A percentile compares a stretch with the other conserved stretches of the same genome.
phyloP scores from a whole-genome alignment of 1,140 invertebrate genomes.

The Eurosta solidaginis region DNA sequence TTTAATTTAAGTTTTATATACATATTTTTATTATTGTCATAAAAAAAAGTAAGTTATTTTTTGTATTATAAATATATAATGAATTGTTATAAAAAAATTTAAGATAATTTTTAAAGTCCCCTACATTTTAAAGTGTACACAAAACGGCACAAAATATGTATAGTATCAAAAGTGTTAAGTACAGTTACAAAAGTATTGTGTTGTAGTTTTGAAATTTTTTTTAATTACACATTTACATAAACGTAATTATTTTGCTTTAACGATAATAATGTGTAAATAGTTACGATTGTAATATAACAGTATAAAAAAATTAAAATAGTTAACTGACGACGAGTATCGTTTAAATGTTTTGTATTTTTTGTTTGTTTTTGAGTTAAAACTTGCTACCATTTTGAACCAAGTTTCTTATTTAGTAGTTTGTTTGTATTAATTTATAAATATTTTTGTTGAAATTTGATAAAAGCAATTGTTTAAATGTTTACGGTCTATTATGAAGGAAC shows the following conservation, averaged over 20 bases:
- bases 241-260: background rate
- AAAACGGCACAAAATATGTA: conserved; percentile 21
- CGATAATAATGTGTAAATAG: conserved; percentile 10
- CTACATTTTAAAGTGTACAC: conserved; percentile 27
- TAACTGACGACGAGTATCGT: conserved; percentile 12
- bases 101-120: conserved; percentile 6
- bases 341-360: background rate
- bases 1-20: background rate
- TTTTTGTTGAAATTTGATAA: background rate
- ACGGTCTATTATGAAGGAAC: background rate
- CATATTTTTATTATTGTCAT: too few relatives aligned
- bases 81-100: background rate
- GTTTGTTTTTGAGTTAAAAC: background rate
- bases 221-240: background rate
- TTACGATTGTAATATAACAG: background rate
- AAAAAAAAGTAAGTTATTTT: background rate
- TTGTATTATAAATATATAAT: conserved; percentile 1
- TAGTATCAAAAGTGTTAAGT: conserved; percentile 34
- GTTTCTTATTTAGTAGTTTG: background rate
- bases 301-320: conserved; percentile 30
- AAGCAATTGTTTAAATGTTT: background rate
- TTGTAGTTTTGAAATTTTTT: background rate
- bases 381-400: background rate
- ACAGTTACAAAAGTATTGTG: conserved; percentile 22
- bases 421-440: background rate